Evolutionary conservation across 2,113 vertebrate genomes (phyloP), one percentile per base, ranked within the genome.

Genomic region (Ochotona princeps): DNA sequence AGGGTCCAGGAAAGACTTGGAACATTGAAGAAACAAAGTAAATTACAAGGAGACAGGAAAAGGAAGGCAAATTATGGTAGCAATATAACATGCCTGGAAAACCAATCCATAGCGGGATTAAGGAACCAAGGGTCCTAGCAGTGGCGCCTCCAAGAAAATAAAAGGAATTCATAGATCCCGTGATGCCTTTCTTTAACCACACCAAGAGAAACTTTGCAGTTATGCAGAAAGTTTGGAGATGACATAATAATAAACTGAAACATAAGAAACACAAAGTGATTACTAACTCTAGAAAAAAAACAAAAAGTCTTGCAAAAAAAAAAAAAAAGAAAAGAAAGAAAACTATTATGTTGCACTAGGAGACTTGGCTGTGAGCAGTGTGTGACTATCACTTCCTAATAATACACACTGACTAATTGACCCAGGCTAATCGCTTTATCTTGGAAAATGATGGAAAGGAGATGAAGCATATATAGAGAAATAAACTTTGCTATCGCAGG

Each of bases 281-380:
- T 35, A 74, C 63, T 47, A 94, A 83, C 82, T 89, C 75, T 47
- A 26, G 92, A 57, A 78, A 78, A 44, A 44, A 89, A 86, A 65
- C 51, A 84, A 78, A 91, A 65, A 54, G 54, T 49, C 12, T 92
- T 78, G n/a, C 13, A 61, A 86, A 65, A 73, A 81, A 44, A 44
- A 44, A 44, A 44, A 4, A 44, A 44, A 44, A 44, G 6, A 4
- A 44, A 44, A 44, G 38, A 44, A 44, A 76, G 38, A 54, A 88
- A 93, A 49, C 21, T 25, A 54, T 87, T 57, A 35, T 1, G 1
- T 30, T 66, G 32, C 21, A 60, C n/a, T 38, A 32, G 54, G 69
- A 23, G 83, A 49, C n/a, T 82, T 47, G 72, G 47, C 51, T 63
- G n/a, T 51, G 57, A 89, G 18, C 69, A 32, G 67, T 76, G 51